Conservation (phyloP, 2,113 vertebrate genomes). For the Seriola aureovittata region DNA sequence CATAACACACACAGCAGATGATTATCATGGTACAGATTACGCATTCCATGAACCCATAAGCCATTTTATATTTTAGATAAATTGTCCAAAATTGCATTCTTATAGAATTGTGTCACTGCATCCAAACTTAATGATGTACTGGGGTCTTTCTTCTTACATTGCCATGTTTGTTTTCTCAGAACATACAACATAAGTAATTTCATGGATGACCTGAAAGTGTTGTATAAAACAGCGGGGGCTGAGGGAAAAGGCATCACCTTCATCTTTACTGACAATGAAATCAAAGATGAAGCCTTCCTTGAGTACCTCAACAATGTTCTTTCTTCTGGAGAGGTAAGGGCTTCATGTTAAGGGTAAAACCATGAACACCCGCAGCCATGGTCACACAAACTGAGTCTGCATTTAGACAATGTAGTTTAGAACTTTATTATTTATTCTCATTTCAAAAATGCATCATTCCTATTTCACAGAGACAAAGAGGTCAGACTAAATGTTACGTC, state of each 20-base stretch:
- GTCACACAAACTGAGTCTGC: background rate
- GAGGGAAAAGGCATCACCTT: slow-evolving; percentile 87
- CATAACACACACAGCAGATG: too few species aligned
- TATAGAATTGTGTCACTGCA: too few species aligned
- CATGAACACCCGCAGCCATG: background rate
- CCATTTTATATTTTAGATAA: too few species aligned
- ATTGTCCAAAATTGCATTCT: too few species aligned
- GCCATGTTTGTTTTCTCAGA: slow-evolving; percentile 67
- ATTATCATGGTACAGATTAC: too few species aligned
- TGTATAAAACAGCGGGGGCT: slow-evolving; percentile 85
- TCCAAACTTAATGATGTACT: background rate
- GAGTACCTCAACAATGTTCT: slow-evolving; percentile 90
- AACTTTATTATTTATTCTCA: background rate
- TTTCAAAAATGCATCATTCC: background rate
- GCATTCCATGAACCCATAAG: too few species aligned
- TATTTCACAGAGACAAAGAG: background rate
- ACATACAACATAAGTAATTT: slow-evolving; percentile 85
- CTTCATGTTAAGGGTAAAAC: background rate
- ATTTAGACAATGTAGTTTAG: background rate
- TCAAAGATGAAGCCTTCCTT: slow-evolving; percentile 88
- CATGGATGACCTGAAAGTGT: slow-evolving; percentile 87
- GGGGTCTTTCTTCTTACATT: too few species aligned
- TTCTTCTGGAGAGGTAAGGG: slow-evolving; percentile 84
- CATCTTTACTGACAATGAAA: slow-evolving; percentile 89
- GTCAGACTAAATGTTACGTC: too few species aligned